These are phyloP conservation scores for Alviniconcha strummeri DNA, from an alignment of 2,888 invertebrate genomes.

Conservation along the genomic window DNA sequence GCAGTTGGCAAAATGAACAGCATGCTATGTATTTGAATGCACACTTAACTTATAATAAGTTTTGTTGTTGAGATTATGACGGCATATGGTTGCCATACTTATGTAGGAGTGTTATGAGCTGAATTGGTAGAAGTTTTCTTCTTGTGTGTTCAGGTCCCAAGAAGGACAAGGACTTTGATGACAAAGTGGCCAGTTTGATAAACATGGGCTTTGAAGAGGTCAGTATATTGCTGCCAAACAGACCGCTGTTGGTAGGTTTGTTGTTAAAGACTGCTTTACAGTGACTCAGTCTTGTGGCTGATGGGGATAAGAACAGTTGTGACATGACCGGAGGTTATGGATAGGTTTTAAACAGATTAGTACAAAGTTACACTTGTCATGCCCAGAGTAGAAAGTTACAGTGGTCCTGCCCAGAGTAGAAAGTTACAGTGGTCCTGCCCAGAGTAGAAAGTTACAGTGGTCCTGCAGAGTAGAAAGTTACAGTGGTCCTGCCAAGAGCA, in stretches of 20 bases:
- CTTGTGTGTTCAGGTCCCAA: conserved; percentile 79
- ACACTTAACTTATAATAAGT: not conserved
- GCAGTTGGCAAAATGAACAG: no score
- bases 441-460: no score
- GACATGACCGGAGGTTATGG: no score
- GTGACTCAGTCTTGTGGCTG: not conserved
- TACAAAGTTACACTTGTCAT: not conserved
- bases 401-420: no score
- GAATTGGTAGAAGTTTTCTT: conserved; percentile 12
- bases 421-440: no score
- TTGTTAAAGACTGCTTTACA: not conserved
- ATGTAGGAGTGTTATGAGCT: not conserved
- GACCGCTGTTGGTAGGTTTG: not conserved
- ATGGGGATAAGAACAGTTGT: no score
- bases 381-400: no score
- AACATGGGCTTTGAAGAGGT: conserved; percentile 95
- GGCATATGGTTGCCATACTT: not conserved
- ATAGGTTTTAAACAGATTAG: no score
- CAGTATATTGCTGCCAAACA: conserved; percentile 39
- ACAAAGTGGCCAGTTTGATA: conserved; percentile 89
- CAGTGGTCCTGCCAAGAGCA: no score
- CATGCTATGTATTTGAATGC: no score
- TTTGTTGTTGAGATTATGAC: not conserved
- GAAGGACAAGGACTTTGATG: conserved; percentile 86
- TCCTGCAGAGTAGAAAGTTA: no score